Evolutionary conservation across 1,140 invertebrate genomes (phyloP), one percentile per base, ranked within the genome.

Genomic region (Macrobrachium rosenbergii): DNA sequence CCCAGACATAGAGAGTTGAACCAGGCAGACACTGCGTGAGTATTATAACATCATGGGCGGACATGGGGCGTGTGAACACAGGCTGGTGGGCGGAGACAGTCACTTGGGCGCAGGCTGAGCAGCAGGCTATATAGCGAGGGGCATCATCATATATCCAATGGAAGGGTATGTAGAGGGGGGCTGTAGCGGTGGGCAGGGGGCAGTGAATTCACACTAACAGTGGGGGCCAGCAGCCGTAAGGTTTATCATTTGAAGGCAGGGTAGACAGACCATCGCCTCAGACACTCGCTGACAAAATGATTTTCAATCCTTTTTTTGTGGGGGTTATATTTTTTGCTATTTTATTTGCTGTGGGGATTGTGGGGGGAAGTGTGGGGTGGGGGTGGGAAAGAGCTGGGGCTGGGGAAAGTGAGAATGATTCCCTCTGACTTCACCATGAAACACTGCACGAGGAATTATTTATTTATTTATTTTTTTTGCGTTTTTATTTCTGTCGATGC

Each of bases 61-160:
- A 83, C 78, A 81, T 37, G 75, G 84, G 84, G 84, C 84, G 73
- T 87, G 84, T 87, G 84, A 87, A 87, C 84, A 87, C 84, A 87
- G 84, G 84, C 84, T 87, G 84, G 84, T 87, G 84, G 84, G 84
- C 84, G 76, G 82, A 83, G 78, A 82, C 77, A 87, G 69, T 81
- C 10, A 81, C 78, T 78, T 79, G 84, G 84, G 81, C 72, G 72
- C 84, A 87, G 59, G 84, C 73, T 78, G 78, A 75, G 84, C 84
- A 79, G 84, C 72, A 37, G 84, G 79, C 67, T 60, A 69, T 59
- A 58, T 58, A 64, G 63, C 45, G 21, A 62, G 84, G 76, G 78
- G 28, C 69, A 60, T 78, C 77, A 69, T 78, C 78, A 81, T 79
- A 81, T 72, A 72, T 76, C 63, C 77, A 67, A 45, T 37, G 60